Evolutionary conservation across 2,797 vertebrate species (phyloP), one percentile per base, ranked within the genome.

Genomic region (Sebastes aleutianus): DNA sequence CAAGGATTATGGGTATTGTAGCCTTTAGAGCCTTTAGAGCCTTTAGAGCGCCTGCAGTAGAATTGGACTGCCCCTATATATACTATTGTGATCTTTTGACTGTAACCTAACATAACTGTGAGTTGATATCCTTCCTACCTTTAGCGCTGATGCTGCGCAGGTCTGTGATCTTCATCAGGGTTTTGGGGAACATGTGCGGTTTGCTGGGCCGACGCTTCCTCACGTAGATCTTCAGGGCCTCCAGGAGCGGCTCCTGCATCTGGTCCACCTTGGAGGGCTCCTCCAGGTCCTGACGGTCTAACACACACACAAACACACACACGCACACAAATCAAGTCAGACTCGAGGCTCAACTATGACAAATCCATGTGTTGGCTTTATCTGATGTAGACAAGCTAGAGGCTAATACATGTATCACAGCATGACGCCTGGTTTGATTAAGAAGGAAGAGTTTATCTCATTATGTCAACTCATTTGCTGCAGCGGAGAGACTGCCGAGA

Each of bases 111-210:
- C 11, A 29, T 8, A 5, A 10, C 47, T 20, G 10, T 11, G 0
- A 20, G 36, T 3, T 3, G 5, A 56, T 5, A 1, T 32, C 36
- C 16, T 12, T 64, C 80, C 32, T 66, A 99, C 98, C 98, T 98
- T 99, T 99, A 79, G 98, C 98, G 70, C 98, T 99, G 95, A 99
- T 99, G 90, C 98, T 99, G 34, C 98, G 97, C 84, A 99, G 96
- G 94, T 99, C 98, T 2, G 98, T 99, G 96, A 99, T 99, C 96
- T 99, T 99, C 98, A 99, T 99, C 88, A 99, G 95, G 87, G 98
- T 99, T 96, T 99, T 99, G 95, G 98, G 98, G 93, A 99, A 99
- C 98, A 99, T 99, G 82, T 99, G 98, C 18, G 98, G 98, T 93
- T 98, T 99, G 92, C 96, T 98, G 85, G 98, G 98, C 86, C 98